phyloP scores from a whole-genome alignment of 1,140 invertebrate genomes.

The Temnothorax curvispinosus region DNA sequence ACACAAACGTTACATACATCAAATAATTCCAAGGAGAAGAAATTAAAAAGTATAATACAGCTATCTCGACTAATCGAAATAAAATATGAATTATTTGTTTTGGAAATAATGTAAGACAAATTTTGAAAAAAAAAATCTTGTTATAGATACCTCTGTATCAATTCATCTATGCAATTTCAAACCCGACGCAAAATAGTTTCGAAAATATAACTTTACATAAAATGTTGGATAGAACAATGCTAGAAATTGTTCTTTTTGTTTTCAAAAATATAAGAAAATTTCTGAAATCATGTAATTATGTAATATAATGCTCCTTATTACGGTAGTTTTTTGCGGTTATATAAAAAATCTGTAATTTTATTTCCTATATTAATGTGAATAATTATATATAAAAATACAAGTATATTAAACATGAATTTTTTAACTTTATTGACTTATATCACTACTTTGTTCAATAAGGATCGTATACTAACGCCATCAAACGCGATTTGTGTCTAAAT shows the following conservation, averaged over 20 bases:
- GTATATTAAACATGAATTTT: background rate
- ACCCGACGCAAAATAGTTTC: background rate
- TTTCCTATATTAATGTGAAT: background rate
- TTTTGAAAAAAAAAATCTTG: background rate
- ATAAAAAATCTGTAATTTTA: background rate
- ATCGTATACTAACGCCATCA: background rate
- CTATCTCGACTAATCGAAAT: background rate
- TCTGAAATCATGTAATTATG: background rate
- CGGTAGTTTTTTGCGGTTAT: background rate
- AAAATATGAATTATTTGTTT: background rate
- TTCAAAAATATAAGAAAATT: background rate
- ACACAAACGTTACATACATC: slow-evolving; percentile 14
- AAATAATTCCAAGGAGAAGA: background rate
- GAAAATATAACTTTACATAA: background rate
- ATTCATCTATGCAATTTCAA: background rate
- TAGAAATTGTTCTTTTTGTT: background rate
- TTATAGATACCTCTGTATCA: background rate
- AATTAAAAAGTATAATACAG: slow-evolving; percentile 7
- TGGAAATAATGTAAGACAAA: background rate
- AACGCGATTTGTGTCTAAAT: background rate
- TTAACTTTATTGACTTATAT: background rate
- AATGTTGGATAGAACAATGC: background rate
- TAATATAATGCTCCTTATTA: background rate
- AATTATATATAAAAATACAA: background rate
- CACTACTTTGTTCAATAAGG: background rate